Base-by-base conservation (phyloP, 2,888 invertebrate genomes). In the Zonitis immaculata region DNA sequence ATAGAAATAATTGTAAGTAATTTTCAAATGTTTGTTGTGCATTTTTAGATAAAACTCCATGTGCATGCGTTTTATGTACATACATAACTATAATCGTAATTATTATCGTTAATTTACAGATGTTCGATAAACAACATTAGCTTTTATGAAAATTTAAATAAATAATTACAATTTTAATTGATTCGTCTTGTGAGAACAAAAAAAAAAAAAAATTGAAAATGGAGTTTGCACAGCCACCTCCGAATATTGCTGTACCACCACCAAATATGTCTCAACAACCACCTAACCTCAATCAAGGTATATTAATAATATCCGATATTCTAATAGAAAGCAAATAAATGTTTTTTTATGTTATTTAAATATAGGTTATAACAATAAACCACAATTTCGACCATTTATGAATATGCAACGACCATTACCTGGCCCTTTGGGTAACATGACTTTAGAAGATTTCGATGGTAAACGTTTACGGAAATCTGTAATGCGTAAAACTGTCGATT, bases 401-500 rank as follows among this genome's bases (percentile, higher is more conserved):
- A 75, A 74, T 52, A 58, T 73, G 50, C 70, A 72, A 55, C 67
- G 76, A 56, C 75, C 75, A 11, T 63, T 76, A 44, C 76, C 76
- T 2, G 81, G 81, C 1, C 80, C 80, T 28, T 70, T 79, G 49
- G 73, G 76, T 18, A 80, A 80, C 54, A 87, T 87, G 86, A 85
- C 86, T 43, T 84, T 89, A 69, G 89, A 89, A 70, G 95, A 95
- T 76, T 95, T 95, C 73, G 96, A 97, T 81, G 97, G 96, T 54
- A 95, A 97, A 79, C 84, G 95, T 61, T 82, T 96, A 67, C 81
- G 97, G 69, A 97, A 97, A 79, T 94, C 95, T 64, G 93, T 96
- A 60, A 95, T 96, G 87, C 83, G 97, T 65, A 96, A 96, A 80
- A 98, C 97, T 27, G 95, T 98, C 49, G 98, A 98, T 79, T 97